Percentiles rank a stretch among this genome's conserved stretches.
Conservation (phyloP, 53 echinoderm and acorn worm genomes). For the Luidia sarsii region DNA sequence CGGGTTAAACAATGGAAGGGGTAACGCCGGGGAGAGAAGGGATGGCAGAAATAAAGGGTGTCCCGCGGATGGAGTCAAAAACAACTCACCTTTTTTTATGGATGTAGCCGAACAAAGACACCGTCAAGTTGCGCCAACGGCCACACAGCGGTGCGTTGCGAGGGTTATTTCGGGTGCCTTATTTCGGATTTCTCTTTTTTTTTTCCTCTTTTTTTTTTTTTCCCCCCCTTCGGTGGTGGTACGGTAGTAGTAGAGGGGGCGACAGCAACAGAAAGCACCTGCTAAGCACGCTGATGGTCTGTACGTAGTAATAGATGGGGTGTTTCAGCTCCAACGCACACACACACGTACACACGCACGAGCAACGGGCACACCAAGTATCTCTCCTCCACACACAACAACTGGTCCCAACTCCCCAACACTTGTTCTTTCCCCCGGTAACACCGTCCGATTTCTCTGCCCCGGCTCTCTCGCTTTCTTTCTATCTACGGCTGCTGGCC, state of each 20-base stretch:
- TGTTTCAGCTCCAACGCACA: conserved; percentile 7
- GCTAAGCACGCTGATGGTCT: background rate
- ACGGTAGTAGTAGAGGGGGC: no score
- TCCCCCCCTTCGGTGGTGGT: no score
- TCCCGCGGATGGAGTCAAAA: no score
- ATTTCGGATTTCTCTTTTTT: no score
- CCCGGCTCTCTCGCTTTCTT: no score
- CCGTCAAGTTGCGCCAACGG: conserved; percentile 51
- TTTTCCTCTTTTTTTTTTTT: no score
- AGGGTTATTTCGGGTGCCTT: conserved; percentile 13
- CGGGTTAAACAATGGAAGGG: no score
- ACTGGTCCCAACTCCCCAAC: conserved; percentile 34
- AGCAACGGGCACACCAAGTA: conserved; percentile 25
- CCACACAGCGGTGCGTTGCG: conserved; percentile 43
- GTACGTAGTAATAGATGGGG: conserved; percentile 5
- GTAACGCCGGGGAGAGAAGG: no score
- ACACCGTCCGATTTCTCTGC: no score
- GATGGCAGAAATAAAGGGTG: no score
- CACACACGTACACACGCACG: background rate
- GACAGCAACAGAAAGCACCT: conserved; percentile 11
- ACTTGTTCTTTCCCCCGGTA: background rate
- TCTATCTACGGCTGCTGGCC: background rate
- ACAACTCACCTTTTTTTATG: conserved; percentile 43
- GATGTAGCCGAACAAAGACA: conserved; percentile 60
- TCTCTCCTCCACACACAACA: background rate